These are phyloP conservation scores for Lethrus apterus DNA, from an alignment of 1,140 invertebrate genomes.

Conservation along the genomic window DNA sequence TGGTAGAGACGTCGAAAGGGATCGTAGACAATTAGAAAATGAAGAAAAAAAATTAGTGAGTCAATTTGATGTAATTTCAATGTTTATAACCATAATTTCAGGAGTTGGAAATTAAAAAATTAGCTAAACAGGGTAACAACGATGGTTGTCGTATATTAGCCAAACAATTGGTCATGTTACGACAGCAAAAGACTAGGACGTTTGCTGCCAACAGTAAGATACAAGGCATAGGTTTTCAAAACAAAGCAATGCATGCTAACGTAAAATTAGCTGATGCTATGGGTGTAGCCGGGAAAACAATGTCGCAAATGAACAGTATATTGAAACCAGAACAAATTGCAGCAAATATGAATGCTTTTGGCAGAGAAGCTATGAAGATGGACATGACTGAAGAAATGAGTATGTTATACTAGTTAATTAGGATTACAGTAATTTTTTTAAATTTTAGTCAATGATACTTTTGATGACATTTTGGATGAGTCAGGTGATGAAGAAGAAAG, in stretches of 20 bases:
- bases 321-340: constrained; percentile 80
- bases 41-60: constrained; percentile 83
- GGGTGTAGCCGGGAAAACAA: constrained; percentile 78
- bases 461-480: constrained; percentile 83
- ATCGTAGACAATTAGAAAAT: constrained; percentile 68
- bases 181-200: constrained; percentile 81
- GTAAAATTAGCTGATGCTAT: constrained; percentile 78
- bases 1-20: constrained; percentile 74
- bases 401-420: constrained; percentile 44
- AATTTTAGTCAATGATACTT: constrained; percentile 74
- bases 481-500: constrained; percentile 86
- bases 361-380: constrained; percentile 76
- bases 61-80: constrained; percentile 11
- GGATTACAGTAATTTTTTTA: constrained; percentile 1
- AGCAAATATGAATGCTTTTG: constrained; percentile 75
- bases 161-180: constrained; percentile 78
- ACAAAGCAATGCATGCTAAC: constrained; percentile 84
- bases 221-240: constrained; percentile 68
- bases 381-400: constrained; percentile 94
- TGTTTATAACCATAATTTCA: constrained; percentile 39
- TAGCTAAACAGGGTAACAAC: constrained; percentile 79
- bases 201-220: constrained; percentile 70
- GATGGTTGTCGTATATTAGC: constrained; percentile 76
- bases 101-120: constrained; percentile 84
- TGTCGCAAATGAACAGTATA: constrained; percentile 80